Base-by-base conservation (phyloP, 2,888 invertebrate genomes). In the Orgyia antiqua region DNA sequence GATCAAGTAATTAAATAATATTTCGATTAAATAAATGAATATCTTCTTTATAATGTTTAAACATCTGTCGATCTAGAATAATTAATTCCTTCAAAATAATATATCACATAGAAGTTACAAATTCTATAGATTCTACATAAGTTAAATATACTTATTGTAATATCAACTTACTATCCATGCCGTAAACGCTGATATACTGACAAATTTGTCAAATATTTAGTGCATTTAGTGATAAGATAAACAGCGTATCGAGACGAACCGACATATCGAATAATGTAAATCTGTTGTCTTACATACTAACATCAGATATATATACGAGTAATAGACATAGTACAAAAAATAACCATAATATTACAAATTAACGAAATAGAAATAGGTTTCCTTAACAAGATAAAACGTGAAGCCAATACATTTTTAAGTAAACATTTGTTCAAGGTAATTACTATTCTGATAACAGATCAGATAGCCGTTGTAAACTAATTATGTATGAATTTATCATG, bases 151-250 rank as follows among this genome's bases (percentile, higher is more conserved):
- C 36, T 39, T 44, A 50, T 15, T 4, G 6, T 15, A 4, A 15
- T 46, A 46, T 43, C 41, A 48, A 74, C 69, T 72, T 52, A 73
- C 73, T 42, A 57, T 74, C 67, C 72, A 72, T 72, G 66, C 56
- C 53, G 42, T 47, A 45, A 46, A 48, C 58, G 50, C 51, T 43
- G 53, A 59, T 66, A 63, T 58, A 57, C 51, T 62, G 57, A 60
- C 59, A 45, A 66, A 63, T 49, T 52, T 55, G 48, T 58, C 37
- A 36, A 28, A 38, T 58, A 57, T 58, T 56, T 42, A 46, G 58
- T 66, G 56, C 42, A 58, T 53, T 57, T 48, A 36, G 43, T 53
- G 74, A 74, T 74, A 74, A 74, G 74, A 73, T 73, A 69, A 63
- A 47, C 51, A 54, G 57, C 51, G 54, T 49, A 46, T 54, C 58